These are phyloP conservation scores for Dermatemys mawii DNA, from an alignment of 2,113 vertebrate genomes.

Conservation along the genomic window DNA sequence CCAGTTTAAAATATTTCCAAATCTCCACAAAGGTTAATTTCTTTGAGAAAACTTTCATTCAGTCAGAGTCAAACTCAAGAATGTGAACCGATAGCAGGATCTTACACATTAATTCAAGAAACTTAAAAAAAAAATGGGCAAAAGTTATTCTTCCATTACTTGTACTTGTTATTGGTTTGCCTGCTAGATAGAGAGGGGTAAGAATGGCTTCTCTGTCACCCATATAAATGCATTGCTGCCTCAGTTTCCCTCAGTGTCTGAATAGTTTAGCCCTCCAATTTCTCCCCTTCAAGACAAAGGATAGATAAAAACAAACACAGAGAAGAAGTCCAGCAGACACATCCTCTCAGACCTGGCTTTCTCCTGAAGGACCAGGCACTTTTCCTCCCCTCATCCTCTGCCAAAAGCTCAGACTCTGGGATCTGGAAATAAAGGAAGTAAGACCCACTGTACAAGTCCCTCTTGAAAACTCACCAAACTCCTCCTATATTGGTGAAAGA, in stretches of 20 bases:
- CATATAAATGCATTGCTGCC: neutral
- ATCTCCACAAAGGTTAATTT: slow-evolving; percentile 2
- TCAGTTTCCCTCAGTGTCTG: no score
- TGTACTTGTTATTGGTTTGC: neutral
- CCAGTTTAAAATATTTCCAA: neutral
- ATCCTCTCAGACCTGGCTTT: neutral
- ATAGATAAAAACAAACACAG: neutral
- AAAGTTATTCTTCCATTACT: neutral
- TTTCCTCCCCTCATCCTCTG: neutral
- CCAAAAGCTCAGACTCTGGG: neutral
- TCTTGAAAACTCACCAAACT: neutral
- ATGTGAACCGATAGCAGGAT: neutral
- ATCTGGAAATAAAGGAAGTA: neutral
- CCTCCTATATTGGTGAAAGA: neutral
- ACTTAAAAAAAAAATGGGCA: neutral
- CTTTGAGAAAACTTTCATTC: neutral
- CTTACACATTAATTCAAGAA: neutral
- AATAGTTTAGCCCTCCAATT: neutral
- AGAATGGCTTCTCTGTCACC: neutral
- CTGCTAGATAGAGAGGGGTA: neutral
- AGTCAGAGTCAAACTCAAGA: neutral
- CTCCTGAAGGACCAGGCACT: neutral
- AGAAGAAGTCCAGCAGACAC: neutral
- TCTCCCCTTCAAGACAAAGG: neutral
- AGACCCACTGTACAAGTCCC: neutral